Evolutionary conservation across 2,113 vertebrate species (phyloP).

Genomic region (Deroptyus accipitrinus): DNA sequence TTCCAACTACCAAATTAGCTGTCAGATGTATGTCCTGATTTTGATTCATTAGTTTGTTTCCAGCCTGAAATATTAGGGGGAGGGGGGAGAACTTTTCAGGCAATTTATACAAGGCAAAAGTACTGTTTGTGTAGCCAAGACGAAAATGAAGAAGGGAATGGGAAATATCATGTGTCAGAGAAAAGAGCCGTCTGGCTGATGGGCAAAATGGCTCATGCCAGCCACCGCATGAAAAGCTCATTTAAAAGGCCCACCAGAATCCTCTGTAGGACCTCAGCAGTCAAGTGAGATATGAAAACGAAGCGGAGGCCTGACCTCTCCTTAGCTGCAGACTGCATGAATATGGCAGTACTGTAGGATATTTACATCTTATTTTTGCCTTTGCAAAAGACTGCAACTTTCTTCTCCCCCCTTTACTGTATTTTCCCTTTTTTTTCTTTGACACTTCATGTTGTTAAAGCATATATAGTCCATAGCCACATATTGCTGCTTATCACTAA

Average conservation of each 20-base stretch:
- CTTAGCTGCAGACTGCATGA: not conserved
- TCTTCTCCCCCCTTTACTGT: not conserved
- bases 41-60: not conserved
- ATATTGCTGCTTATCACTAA: not conserved
- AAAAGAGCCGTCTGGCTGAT: not conserved
- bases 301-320: not conserved
- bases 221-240: not conserved
- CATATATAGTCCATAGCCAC: not conserved
- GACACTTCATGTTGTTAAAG: not conserved
- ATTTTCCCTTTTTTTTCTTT: not conserved
- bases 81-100: not conserved
- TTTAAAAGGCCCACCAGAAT: not conserved
- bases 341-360: not conserved
- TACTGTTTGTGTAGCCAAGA: not conserved
- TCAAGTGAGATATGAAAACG: not conserved
- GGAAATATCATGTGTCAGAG: not conserved
- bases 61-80: not conserved
- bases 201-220: not conserved
- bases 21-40: not conserved
- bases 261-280: not conserved
- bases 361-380: not conserved
- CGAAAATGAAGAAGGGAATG: not conserved
- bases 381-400: not conserved
- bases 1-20: not conserved
- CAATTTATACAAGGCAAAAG: not conserved